These are phyloP conservation scores for Nesospiza acunhae DNA, from an alignment of 2,113 vertebrate genomes.

Conservation along the genomic window DNA sequence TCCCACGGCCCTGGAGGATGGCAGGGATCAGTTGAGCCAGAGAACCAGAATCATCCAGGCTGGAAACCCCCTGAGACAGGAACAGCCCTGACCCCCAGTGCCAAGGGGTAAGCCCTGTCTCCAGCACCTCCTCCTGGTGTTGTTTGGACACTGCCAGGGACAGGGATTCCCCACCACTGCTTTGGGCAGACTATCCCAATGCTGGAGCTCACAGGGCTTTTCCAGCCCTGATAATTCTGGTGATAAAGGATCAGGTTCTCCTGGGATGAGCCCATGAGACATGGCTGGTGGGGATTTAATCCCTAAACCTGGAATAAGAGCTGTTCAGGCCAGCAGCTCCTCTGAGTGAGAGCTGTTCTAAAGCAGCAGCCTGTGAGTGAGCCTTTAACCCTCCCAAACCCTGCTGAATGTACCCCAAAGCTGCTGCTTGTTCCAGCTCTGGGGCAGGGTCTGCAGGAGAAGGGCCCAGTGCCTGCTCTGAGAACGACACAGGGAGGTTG, in stretches of 20 bases:
- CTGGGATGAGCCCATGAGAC: neutral
- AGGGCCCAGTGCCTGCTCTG: neutral
- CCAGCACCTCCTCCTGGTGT: neutral
- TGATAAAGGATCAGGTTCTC: rapidly evolving
- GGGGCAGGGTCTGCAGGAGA: neutral
- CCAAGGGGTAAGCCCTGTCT: neutral
- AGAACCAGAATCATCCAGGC: too few species aligned
- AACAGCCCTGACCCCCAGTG: neutral
- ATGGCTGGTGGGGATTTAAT: neutral
- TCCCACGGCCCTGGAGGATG: rapidly evolving
- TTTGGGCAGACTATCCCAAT: rapidly evolving
- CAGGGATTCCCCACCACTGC: neutral
- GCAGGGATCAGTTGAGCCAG: neutral
- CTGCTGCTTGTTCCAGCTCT: neutral
- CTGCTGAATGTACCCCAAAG: neutral
- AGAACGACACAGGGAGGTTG: neutral
- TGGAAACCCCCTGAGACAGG: neutral
- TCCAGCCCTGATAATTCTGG: neutral
- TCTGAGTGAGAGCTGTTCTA: neutral
- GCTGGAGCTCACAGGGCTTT: neutral
- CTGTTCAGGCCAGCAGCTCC: neutral
- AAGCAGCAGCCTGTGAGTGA: neutral
- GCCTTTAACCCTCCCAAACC: neutral
- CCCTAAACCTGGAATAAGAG: neutral
- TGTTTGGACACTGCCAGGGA: neutral